Evolutionary conservation across 1,140 invertebrate species (phyloP).

Genomic region (Eumaeus atala): DNA sequence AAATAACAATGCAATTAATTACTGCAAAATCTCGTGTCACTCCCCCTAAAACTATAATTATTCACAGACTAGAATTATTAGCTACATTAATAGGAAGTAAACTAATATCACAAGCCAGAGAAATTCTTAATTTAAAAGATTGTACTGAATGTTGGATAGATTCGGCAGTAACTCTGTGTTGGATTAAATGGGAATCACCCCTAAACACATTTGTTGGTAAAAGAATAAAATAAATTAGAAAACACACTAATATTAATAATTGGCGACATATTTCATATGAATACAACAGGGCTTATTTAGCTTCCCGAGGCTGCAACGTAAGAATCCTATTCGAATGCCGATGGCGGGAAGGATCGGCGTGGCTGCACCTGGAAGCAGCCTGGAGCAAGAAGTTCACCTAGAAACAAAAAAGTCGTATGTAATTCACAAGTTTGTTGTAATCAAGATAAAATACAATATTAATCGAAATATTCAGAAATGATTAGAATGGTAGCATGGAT

Average conservation of each 20-base stretch:
- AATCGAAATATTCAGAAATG: no score
- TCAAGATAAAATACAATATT: no score
- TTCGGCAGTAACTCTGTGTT: slow-evolving; percentile 10
- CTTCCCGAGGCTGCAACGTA: slow-evolving; percentile 14
- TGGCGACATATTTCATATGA: slow-evolving; percentile 16
- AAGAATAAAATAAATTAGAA: slow-evolving; percentile 12
- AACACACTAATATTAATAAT: slow-evolving; percentile 16
- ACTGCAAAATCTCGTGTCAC: neutral
- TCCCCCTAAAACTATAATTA: neutral
- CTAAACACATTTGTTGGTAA: slow-evolving; percentile 15
- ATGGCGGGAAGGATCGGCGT: slow-evolving; percentile 18
- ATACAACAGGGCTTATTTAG: slow-evolving; percentile 12
- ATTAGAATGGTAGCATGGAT: no score
- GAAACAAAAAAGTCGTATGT: no score
- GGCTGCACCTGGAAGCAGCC: no score
- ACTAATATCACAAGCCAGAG: neutral
- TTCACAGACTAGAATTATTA: neutral
- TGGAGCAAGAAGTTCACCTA: no score
- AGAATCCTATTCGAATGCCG: neutral
- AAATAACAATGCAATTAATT: no score
- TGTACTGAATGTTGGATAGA: slow-evolving; percentile 14
- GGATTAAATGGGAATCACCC: slow-evolving; percentile 16
- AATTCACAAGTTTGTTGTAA: no score
- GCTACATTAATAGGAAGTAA: neutral
- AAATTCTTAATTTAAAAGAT: neutral